Conservation (phyloP, 1,140 invertebrate species). For the Stegodyphus mimosarum region DNA sequence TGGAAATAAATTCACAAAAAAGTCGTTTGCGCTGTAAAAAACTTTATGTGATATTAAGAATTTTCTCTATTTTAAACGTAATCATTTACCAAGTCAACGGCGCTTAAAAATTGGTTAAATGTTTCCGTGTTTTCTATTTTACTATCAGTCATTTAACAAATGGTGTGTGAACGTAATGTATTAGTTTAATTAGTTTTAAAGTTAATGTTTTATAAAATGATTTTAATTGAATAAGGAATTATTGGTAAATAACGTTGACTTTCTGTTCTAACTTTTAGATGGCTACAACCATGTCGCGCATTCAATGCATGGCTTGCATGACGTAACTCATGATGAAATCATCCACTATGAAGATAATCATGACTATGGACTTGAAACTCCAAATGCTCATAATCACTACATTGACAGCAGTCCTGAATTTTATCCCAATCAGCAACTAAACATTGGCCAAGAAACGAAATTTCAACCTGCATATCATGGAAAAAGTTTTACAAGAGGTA, state of each 20-base stretch:
- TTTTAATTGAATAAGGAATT: not conserved
- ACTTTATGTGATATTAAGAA: too few relatives aligned
- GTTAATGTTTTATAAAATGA: too few relatives aligned
- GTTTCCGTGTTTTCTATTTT: too few relatives aligned
- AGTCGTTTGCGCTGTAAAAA: too few relatives aligned
- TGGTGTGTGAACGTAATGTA: too few relatives aligned
- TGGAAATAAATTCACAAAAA: too few relatives aligned
- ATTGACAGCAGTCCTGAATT: constrained; percentile 80
- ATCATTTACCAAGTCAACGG: too few relatives aligned
- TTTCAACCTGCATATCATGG: constrained; percentile 65
- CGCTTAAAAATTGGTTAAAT: too few relatives aligned
- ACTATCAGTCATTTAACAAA: too few relatives aligned
- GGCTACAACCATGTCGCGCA: constrained; percentile 69
- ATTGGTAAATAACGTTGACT: not conserved
- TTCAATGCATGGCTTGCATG: constrained; percentile 66
- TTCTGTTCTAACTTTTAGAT: constrained; percentile 66
- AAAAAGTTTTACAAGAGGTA: constrained; percentile 60
- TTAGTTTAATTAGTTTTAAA: too few relatives aligned
- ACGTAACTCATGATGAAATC: constrained; percentile 64
- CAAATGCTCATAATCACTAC: constrained; percentile 64
- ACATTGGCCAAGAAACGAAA: constrained; percentile 68
- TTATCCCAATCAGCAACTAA: constrained; percentile 72
- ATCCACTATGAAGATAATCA: constrained; percentile 73
- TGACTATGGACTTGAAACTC: constrained; percentile 76
- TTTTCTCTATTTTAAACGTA: too few relatives aligned